Evolutionary conservation across 2,113 vertebrate species (phyloP), one percentile per base, ranked within the genome.

Genomic region (Archocentrus centrarchus): DNA sequence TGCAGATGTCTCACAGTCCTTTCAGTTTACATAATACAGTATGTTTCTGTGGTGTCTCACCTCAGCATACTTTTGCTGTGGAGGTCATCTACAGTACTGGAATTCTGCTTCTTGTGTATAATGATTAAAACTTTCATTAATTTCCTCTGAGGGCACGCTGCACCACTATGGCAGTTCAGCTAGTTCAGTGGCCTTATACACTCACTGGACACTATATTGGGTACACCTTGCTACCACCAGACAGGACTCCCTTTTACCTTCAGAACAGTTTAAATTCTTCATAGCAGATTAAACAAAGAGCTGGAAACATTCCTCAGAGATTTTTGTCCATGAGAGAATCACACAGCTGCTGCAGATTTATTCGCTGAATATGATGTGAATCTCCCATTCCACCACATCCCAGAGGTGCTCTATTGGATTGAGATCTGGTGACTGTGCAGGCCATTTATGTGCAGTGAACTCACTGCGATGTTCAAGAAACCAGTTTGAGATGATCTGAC

Each of bases 1-100:
- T 41, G 35, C 22, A 27, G 30, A 64, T 37, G 57, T 60, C 35
- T 35, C 53, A 17, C 39, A 35, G 27, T n/a, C 18, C 37, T 50
- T 62, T 66, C 55, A 59, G 10, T 37, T 68, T 57, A 50, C 27
- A 77, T 44, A 11, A 30, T 15, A 70, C 50, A 7, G 15, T 50
- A 70, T 5, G 53, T 63, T 13, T 47, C 22, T 15, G 47, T 50
- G 80, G 44, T 55, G 7, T 55, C 68, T 82, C 44, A 82, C 68
- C 41, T 18, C 0, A 22, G 18, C 3, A 30, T 22, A 60, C 10
- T 17, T 17, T 66, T n/a, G 2, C 14, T 41, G 22, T 11, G 17
- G 39, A 60, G 64, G 22, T 44, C 55, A 81, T 44, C 55, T 73
- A 32, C 73, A 76, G 7, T 55, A 13, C 10, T 68, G 39, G 11